Evolutionary conservation across 2,888 invertebrate genomes (phyloP).

Genomic region (Blomia tropicalis): DNA sequence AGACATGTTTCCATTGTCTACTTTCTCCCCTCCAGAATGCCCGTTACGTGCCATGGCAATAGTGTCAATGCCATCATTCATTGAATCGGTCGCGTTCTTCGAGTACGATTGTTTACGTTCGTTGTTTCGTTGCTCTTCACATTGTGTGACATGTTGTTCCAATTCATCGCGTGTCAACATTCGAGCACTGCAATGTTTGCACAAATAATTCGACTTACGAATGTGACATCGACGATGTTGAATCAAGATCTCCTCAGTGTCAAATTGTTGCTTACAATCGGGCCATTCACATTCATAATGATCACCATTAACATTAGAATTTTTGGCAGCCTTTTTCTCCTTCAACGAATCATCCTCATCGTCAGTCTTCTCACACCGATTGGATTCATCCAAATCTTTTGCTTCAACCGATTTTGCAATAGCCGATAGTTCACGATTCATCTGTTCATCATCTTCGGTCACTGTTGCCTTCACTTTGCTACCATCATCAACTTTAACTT

Average conservation of each 20-base stretch:
- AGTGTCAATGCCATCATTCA: neutral
- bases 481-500: neutral
- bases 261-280: conserved; percentile 7
- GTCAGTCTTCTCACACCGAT: neutral
- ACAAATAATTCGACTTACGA: conserved; percentile 17
- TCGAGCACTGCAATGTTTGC: conserved; percentile 16
- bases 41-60: neutral
- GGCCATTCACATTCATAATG: conserved; percentile 18
- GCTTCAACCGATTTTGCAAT: neutral
- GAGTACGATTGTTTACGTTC: neutral
- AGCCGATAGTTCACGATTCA: neutral
- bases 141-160: conserved; percentile 10
- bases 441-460: neutral
- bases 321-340: neutral
- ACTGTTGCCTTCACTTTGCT: neutral
- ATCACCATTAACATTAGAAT: neutral
- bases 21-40: neutral
- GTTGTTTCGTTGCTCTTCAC: neutral
- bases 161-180: conserved; percentile 10
- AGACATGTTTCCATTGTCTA: neutral
- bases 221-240: conserved; percentile 18
- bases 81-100: neutral
- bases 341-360: neutral
- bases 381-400: neutral
- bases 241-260: conserved; percentile 8